A percentile compares a stretch with the other conserved stretches of the same genome.
These are phyloP conservation scores for Cryptocheilus praepositus DNA, from an alignment of 2,888 invertebrate genomes.

Conservation along the genomic window DNA sequence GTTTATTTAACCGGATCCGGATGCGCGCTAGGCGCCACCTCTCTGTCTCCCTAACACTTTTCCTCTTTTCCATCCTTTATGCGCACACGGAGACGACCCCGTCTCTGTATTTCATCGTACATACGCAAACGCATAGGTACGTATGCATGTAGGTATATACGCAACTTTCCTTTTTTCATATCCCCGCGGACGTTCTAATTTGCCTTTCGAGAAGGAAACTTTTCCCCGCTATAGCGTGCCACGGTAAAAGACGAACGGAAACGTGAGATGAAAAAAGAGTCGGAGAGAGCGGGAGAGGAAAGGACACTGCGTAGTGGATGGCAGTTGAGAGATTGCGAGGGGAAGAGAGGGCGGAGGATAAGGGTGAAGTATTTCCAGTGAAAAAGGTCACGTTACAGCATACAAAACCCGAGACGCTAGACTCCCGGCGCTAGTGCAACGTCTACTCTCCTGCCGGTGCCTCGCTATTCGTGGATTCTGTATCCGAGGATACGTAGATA, in stretches of 20 bases:
- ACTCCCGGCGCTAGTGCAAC: neutral
- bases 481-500: slow-evolving; percentile 12
- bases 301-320: neutral
- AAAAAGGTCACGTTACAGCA: slow-evolving; percentile 11
- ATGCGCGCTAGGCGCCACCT: neutral
- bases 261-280: neutral
- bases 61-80: neutral
- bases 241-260: slow-evolving; percentile 1
- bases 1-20: neutral
- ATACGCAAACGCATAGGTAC: too few species aligned
- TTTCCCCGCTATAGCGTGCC: too few species aligned
- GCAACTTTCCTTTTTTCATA: too few species aligned
- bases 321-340: slow-evolving; percentile 1
- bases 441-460: neutral
- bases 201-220: slow-evolving; percentile 4
- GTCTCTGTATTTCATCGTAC: too few species aligned
- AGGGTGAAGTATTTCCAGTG: slow-evolving; percentile 27
- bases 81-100: too few species aligned
- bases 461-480: slow-evolving; percentile 8
- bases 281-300: neutral
- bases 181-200: slow-evolving; percentile 16
- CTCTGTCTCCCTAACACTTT: too few species aligned
- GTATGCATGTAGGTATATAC: too few species aligned
- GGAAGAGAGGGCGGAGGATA: slow-evolving; percentile 9
- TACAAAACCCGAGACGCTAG: slow-evolving; percentile 1